Base-by-base conservation (phyloP, 2,888 invertebrate species). In the Calliphora vomitoria region DNA sequence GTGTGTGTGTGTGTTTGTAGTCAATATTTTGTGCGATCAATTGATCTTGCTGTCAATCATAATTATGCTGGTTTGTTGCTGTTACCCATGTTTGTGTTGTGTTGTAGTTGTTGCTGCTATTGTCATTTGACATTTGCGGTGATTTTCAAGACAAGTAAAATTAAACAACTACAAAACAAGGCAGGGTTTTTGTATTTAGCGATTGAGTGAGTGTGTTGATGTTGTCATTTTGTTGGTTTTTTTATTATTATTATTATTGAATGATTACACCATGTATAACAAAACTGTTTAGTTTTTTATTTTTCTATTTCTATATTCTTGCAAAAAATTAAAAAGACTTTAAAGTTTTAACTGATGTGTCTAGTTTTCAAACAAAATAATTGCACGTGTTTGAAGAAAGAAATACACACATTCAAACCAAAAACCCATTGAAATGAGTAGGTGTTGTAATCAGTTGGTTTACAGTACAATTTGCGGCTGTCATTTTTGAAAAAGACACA, bases 11-110 rank as follows among this genome's bases (percentile, higher is more conserved):
- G 10, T 47, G 31, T 75, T 25, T 31, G 13, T 50, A 41, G 55
- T 41, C 13, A 55, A 38, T 15, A 68, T 66, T 79, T 84, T 85
- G 64, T 86, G 83, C 81, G 88, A 88, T 88, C 88, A 86, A 88
- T 86, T 86, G 88, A 86, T 86, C 84, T 72, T 72, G 68, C 83
- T 88, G 88, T 84, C 88, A 88, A 82, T 88, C 88, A 86, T 84
- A 86, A 88, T 88, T 86, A 87, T 85, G 85, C 60, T 62, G 68
- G 62, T 62, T 80, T 60, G 18, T 75, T 69, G 41, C 62, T 75
- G 15, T 62, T 25, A 25, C 25, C 25, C 1, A 25, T 25, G 25
- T 25, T 25, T 25, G 25, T 75, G 66, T 25, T 25, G 25, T 75
- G 66, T 66, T 74, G 58, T 38, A 11, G 44, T 20, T 81, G 66